Evolutionary conservation across 2,888 invertebrate species (phyloP).

Genomic region (Leucoptera coffeella): DNA sequence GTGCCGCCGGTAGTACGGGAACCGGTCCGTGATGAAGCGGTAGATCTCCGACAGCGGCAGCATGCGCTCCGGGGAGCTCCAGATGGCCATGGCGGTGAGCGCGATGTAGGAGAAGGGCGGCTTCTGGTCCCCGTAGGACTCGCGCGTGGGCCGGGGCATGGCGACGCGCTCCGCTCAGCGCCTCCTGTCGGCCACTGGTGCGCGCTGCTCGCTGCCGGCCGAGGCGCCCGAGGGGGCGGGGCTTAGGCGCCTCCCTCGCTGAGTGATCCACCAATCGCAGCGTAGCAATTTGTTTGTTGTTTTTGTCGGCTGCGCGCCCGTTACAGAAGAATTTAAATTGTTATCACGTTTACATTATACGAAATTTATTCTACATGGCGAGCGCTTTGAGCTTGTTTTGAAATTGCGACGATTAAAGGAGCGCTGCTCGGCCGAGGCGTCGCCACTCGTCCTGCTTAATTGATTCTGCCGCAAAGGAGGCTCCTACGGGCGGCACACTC

Average conservation of each 20-base stretch:
- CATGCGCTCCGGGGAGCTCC: conserved; percentile 97
- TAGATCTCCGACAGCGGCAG: conserved; percentile 57
- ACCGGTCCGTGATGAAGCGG: conserved; percentile 85
- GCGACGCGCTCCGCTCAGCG: conserved; percentile 12
- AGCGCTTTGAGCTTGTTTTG: conserved; percentile 48
- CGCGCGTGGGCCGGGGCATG: conserved; percentile 95
- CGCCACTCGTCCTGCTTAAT: too few relatives aligned
- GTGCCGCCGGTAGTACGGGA: conserved; percentile 84
- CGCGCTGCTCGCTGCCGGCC: conserved; percentile 42
- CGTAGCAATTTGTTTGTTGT: conserved; percentile 41
- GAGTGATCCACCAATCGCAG: conserved; percentile 21
- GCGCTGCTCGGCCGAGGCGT: conserved; percentile 19
- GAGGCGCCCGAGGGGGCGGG: conserved; percentile 29
- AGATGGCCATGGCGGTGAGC: conserved; percentile 98
- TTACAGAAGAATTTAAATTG: conserved; percentile 53
- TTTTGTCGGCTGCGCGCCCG: conserved; percentile 49
- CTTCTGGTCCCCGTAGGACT: conserved; percentile 97
- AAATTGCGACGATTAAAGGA: conserved; percentile 53
- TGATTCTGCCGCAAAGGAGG: too few relatives aligned
- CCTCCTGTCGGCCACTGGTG: conserved; percentile 42
- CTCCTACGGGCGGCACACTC: too few relatives aligned
- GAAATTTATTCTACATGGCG: conserved; percentile 52
- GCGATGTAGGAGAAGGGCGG: conserved; percentile 99
- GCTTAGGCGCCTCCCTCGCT: conserved; percentile 21
- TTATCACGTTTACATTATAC: conserved; percentile 55